Evolutionary conservation across 2,113 vertebrate species (phyloP).

Genomic region (Toxostoma redivivum): DNA sequence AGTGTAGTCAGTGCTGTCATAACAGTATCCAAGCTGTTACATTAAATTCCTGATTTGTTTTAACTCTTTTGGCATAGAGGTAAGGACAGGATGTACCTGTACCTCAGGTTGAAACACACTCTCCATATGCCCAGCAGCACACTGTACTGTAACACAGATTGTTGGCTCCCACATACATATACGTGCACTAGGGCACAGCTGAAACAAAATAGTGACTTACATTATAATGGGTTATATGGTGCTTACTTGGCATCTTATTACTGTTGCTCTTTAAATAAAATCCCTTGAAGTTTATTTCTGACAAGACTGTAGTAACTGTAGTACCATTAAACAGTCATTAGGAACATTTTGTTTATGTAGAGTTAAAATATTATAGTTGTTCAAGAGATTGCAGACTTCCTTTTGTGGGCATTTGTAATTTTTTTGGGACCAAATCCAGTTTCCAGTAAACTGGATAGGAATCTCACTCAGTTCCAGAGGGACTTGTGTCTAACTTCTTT

Average conservation of each 20-base stretch:
- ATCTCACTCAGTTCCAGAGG: background rate
- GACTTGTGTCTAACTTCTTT: background rate
- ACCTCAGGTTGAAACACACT: background rate
- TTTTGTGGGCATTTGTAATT: constrained; percentile 24
- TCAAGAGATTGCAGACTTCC: background rate
- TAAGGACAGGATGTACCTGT: background rate
- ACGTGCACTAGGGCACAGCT: background rate
- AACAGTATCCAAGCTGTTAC: background rate
- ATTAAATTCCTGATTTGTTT: background rate
- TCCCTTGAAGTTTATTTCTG: background rate
- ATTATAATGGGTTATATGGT: background rate
- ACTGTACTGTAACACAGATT: background rate
- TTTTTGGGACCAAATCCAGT: constrained; percentile 13
- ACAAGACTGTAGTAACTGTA: background rate
- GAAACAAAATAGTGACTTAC: background rate
- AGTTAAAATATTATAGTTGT: background rate
- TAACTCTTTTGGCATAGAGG: background rate
- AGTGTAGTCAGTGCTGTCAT: background rate
- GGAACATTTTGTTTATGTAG: constrained; percentile 2
- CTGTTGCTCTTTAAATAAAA: background rate
- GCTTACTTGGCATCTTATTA: background rate
- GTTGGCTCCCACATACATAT: background rate
- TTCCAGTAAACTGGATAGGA: background rate
- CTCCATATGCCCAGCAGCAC: background rate
- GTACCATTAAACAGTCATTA: background rate